Evolutionary conservation across 2,888 invertebrate species (phyloP).

Genomic region (Gasteruption jaculator): DNA sequence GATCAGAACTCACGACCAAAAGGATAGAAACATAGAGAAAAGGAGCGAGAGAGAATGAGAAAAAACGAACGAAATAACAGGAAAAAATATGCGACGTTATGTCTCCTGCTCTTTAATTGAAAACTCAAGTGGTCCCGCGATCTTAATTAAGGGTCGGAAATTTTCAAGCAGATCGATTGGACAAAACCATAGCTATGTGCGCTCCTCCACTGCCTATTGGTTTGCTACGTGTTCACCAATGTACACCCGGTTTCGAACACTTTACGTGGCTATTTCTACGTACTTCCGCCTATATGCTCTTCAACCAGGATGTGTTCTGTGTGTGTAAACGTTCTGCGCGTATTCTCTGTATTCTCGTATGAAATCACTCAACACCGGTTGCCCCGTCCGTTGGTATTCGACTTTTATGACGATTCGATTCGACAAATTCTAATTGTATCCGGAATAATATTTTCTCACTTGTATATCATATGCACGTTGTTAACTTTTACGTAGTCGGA

Average conservation of each 20-base stretch:
- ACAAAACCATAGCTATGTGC: conserved; percentile 30
- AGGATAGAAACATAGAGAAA: conserved; percentile 1
- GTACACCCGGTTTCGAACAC: conserved; percentile 25
- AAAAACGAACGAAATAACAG: conserved; percentile 8
- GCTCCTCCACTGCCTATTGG: conserved; percentile 9
- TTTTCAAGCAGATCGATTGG: conserved; percentile 43
- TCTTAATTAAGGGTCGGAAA: conserved; percentile 46
- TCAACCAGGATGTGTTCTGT: no score
- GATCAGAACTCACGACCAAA: conserved; percentile 11
- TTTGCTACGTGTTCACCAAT: conserved; percentile 27
- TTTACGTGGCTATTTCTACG: conserved; percentile 30
- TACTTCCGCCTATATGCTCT: no score
- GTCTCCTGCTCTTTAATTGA: conserved; percentile 38
- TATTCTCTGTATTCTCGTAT: no score
- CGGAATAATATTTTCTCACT: no score
- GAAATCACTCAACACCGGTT: no score
- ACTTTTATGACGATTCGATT: background rate
- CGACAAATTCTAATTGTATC: background rate
- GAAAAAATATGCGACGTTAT: conserved; percentile 5
- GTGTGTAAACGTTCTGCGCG: no score
- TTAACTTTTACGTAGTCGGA: no score
- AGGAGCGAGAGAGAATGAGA: conserved; percentile 2
- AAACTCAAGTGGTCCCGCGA: conserved; percentile 42
- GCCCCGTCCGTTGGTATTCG: background rate
- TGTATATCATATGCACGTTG: no score